Percentiles rank a stretch among this genome's conserved stretches.
phyloP scores from a whole-genome alignment of 2,888 invertebrate genomes.

The Selenia dentaria region DNA sequence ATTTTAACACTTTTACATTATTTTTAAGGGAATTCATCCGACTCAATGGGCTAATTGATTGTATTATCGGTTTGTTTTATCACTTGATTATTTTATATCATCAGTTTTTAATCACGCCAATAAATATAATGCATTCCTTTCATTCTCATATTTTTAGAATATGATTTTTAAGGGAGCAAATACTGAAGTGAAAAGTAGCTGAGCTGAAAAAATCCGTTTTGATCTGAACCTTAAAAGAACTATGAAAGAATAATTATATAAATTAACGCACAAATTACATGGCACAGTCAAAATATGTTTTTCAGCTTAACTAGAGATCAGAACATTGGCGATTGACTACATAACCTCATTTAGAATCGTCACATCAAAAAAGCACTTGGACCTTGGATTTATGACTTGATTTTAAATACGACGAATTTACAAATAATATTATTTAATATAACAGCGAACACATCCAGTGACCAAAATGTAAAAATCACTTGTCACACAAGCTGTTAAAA shows the following conservation, averaged over 20 bases:
- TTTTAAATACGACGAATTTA: constrained; percentile 66
- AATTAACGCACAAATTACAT: not conserved
- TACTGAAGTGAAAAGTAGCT: not conserved
- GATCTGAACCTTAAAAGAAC: not conserved
- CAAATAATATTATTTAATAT: constrained; percentile 32
- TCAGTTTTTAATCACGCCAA: constrained; percentile 42
- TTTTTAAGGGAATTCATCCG: constrained; percentile 49
- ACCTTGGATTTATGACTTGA: constrained; percentile 66
- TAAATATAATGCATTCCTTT: constrained; percentile 52
- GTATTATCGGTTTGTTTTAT: constrained; percentile 61
- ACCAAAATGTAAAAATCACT: constrained; percentile 17
- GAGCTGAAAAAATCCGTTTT: constrained; percentile 35
- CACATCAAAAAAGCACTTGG: constrained; percentile 54
- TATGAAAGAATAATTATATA: no score
- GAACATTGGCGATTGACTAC: constrained; percentile 53
- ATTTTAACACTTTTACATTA: constrained; percentile 61
- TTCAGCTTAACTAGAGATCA: constrained; percentile 16
- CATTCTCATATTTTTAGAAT: constrained; percentile 72
- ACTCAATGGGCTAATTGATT: constrained; percentile 44
- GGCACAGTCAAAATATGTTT: constrained; percentile 17
- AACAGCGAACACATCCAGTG: constrained; percentile 30
- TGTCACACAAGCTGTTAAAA: constrained; percentile 44
- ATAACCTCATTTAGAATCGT: constrained; percentile 44
- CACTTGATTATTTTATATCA: constrained; percentile 61
- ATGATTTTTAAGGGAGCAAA: constrained; percentile 62